Base-by-base conservation (phyloP, 2,888 invertebrate species). In the Ornithoptera priamus region DNA sequence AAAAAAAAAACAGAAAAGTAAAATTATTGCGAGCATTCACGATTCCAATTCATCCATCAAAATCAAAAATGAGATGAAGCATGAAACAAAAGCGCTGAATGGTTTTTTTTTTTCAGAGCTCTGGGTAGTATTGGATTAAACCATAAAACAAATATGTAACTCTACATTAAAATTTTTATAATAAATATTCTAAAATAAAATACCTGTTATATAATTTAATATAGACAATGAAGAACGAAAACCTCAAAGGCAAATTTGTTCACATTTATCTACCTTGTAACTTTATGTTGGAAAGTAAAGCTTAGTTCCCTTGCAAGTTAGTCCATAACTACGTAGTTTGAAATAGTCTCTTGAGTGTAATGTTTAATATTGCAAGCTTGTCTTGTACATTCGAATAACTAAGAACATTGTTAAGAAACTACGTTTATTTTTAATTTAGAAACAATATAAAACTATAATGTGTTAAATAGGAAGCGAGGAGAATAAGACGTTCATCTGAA, bases 31-130 rank as follows among this genome's bases (percentile, higher is more conserved):
- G 20, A 50, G 20, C 59, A 66, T 66, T 66, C 66, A 50, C 59
- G 24, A 50, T 20, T 18, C 20, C 60, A 66, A 66, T 50, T 50
- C 60, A 66, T 66, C 60, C 66, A 60, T 66, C 66, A 66, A 60
- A 66, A 15, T 50, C 58, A 36, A 65, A 65, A 65, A 66, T 60
- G 50, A 60, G 50, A 60, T 60, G 60, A 66, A 60, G 50, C 46
- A 60, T 60, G 30, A 60, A 66, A 60, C 50, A 65, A 65, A 60
- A 60, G 66, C 59, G 1, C n/a, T 17, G 12, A 42, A 36, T 12
- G 30, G 50, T 66, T 66, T 50, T 24, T 59, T 57, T 57, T 20
- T 7, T 15, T 7, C 57, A 57, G 20, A n/a, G 6, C 6, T 20
- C 20, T n/a, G n/a, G 20, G 6, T 17, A 50, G 18, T 15, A 50